Evolutionary conservation across 2,888 invertebrate genomes (phyloP).

Genomic region (Nycteola revayana): DNA sequence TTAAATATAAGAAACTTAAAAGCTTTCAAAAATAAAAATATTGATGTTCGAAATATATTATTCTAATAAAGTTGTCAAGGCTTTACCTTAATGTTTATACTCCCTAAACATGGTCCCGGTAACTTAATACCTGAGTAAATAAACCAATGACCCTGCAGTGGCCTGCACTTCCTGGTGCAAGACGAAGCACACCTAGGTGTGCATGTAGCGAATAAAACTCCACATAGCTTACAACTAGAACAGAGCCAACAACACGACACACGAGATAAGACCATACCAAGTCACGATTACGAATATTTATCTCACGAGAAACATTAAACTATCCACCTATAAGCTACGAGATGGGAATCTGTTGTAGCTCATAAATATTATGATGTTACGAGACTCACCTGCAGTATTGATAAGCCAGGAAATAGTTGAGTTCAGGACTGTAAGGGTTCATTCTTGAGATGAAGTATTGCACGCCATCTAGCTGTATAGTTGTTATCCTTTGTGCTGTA

Average conservation of each 20-base stretch:
- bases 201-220: slow-evolving; percentile 58
- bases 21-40: too few relatives aligned
- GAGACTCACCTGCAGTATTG: slow-evolving; percentile 87
- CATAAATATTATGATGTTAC: slow-evolving; percentile 15
- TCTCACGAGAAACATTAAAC: slow-evolving; percentile 38
- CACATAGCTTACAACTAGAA: slow-evolving; percentile 53
- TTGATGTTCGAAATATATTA: too few relatives aligned
- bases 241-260: slow-evolving; percentile 57
- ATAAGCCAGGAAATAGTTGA: slow-evolving; percentile 93
- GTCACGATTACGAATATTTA: slow-evolving; percentile 66
- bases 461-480: slow-evolving; percentile 91
- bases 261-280: slow-evolving; percentile 60
- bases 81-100: too few relatives aligned
- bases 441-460: slow-evolving; percentile 93
- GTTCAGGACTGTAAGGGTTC: slow-evolving; percentile 93
- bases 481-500: slow-evolving; percentile 92
- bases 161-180: slow-evolving; percentile 63
- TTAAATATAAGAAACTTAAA: too few relatives aligned
- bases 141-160: too few relatives aligned
- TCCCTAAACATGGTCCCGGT: slow-evolving; percentile 66
- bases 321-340: background rate
- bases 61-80: too few relatives aligned
- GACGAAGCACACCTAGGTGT: slow-evolving; percentile 45
- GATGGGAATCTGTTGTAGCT: slow-evolving; percentile 15
- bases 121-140: slow-evolving; percentile 76